phyloP scores from a whole-genome alignment of 2,797 vertebrate species.

The Cephalopachus bancanus region DNA sequence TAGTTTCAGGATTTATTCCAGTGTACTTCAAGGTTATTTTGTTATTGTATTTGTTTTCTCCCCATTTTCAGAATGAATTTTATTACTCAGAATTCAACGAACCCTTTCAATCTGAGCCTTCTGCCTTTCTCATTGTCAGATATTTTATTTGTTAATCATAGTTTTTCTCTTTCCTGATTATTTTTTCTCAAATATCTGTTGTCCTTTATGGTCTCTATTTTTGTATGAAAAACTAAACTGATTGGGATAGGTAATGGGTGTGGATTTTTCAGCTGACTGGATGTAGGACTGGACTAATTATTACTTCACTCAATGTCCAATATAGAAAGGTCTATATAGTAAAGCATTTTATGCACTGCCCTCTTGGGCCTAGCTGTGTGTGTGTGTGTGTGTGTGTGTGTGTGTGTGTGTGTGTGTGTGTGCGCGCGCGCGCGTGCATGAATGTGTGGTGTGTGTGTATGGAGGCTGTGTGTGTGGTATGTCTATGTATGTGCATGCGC shows the following conservation, averaged over 20 bases:
- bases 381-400: neutral
- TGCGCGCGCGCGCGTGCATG: too few species aligned
- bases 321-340: neutral
- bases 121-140: neutral
- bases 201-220: neutral
- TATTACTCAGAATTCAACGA: neutral
- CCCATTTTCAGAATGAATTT: neutral
- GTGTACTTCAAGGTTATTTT: neutral
- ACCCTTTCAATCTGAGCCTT: neutral
- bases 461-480: too few species aligned
- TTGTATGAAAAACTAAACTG: neutral
- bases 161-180: neutral
- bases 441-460: too few species aligned
- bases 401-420: too few species aligned
- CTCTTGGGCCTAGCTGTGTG: neutral
- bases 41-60: neutral
- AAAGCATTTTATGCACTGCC: neutral
- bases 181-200: neutral
- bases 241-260: neutral
- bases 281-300: neutral
- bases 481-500: too few species aligned
- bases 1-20: neutral
- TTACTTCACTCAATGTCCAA: neutral
- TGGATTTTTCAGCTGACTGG: neutral
- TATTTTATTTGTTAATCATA: constrained; percentile 15